These are phyloP conservation scores for Triplophysa yarkandensis DNA, from an alignment of 2,797 vertebrate species.

Conservation along the genomic window DNA sequence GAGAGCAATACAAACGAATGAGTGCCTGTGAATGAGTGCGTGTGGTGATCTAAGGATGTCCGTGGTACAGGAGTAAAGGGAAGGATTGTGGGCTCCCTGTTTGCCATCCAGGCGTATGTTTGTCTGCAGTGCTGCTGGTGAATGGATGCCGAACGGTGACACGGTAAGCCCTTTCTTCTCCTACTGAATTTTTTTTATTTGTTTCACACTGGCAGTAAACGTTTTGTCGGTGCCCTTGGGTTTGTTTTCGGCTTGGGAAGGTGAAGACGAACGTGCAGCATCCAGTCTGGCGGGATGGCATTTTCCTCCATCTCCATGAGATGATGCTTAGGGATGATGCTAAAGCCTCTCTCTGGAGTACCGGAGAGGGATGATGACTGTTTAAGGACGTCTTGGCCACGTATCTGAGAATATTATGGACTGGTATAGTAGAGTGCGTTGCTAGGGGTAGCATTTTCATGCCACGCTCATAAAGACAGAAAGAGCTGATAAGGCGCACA, in stretches of 20 bases:
- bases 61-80: constrained; percentile 57
- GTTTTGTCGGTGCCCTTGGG: constrained; percentile 45
- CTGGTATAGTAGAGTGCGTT: background rate
- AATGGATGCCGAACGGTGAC: constrained; percentile 75
- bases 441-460: constrained; percentile 38
- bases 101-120: constrained; percentile 59
- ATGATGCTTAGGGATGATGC: constrained; percentile 73
- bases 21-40: constrained; percentile 37
- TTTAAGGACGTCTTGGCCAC: constrained; percentile 15
- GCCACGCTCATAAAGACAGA: constrained; percentile 41
- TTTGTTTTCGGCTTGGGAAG: constrained; percentile 39
- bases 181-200: constrained; percentile 8
- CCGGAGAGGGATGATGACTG: constrained; percentile 2
- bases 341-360: constrained; percentile 57
- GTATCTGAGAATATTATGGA: background rate
- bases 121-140: constrained; percentile 73
- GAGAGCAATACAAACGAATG: constrained; percentile 55
- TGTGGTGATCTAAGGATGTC: constrained; percentile 67
- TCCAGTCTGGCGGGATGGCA: constrained; percentile 41
- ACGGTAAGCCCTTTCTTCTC: constrained; percentile 48
- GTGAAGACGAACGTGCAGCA: constrained; percentile 44
- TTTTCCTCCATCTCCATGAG: constrained; percentile 65
- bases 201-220: constrained; percentile 37
- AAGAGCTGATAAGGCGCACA: constrained; percentile 36
- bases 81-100: constrained; percentile 70